Conservation (phyloP, 2,113 vertebrate genomes). For the Erythrocercus mccallii region DNA sequence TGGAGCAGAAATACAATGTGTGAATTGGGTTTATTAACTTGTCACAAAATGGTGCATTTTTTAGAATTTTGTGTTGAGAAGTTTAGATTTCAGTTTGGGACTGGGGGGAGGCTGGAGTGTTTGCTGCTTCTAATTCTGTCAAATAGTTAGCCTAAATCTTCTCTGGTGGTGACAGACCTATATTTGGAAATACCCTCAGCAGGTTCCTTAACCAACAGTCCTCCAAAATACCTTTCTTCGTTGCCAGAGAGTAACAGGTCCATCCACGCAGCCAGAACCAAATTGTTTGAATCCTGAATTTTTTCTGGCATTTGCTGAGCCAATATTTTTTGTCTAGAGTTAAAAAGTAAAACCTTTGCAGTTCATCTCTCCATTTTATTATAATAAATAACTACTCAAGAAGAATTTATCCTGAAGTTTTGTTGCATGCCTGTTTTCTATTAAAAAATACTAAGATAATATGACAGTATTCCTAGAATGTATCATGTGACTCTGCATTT, state of each 20-base stretch:
- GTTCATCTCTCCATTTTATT: background rate
- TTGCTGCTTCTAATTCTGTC: background rate
- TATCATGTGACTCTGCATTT: background rate
- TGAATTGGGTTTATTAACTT: background rate
- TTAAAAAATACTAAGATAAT: background rate
- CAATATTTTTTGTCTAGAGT: background rate
- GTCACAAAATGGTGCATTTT: background rate
- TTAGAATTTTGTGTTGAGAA: background rate
- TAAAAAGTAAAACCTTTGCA: background rate
- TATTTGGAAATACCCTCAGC: background rate
- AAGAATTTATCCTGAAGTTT: background rate
- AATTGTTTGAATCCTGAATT: background rate
- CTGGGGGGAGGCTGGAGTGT: fast-evolving
- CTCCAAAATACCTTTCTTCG: background rate
- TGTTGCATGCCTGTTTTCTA: background rate
- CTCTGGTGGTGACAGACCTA: background rate
- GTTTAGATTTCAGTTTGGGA: background rate
- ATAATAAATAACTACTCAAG: background rate
- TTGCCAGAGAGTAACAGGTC: background rate
- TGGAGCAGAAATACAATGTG: background rate
- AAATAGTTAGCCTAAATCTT: background rate
- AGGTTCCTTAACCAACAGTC: background rate
- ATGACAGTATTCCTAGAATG: background rate
- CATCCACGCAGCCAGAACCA: background rate
- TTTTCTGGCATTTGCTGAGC: background rate